Percentiles rank a stretch among this genome's conserved stretches.
phyloP scores from a whole-genome alignment of 2,888 invertebrate genomes.

The Tineola bisselliella region DNA sequence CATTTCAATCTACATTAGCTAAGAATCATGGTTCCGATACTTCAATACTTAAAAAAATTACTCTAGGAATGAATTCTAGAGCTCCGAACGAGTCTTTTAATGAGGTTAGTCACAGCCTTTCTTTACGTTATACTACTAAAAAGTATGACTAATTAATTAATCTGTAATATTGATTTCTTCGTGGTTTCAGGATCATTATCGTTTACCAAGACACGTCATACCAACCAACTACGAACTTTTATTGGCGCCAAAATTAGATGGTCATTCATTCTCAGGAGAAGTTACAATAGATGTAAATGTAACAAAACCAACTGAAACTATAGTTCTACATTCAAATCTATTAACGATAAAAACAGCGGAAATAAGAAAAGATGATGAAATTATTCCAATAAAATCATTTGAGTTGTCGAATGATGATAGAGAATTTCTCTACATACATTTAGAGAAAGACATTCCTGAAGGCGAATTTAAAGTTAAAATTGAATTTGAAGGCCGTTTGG shows the following conservation, averaged over 20 bases:
- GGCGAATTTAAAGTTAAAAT: slow-evolving; percentile 47
- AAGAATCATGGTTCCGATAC: neutral
- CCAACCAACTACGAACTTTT: slow-evolving; percentile 75
- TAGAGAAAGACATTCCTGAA: slow-evolving; percentile 30
- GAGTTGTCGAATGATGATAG: slow-evolving; percentile 28
- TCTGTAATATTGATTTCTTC: neutral
- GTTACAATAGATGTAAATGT: slow-evolving; percentile 59
- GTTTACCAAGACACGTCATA: slow-evolving; percentile 66
- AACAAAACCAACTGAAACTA: slow-evolving; percentile 39
- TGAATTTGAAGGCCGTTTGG: slow-evolving; percentile 60
- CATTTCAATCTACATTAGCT: slow-evolving; percentile 24
- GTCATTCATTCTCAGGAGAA: slow-evolving; percentile 66
- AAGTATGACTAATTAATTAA: too few species aligned
- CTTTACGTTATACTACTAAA: too few species aligned
- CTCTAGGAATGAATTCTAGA: neutral
- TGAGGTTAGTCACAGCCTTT: neutral
- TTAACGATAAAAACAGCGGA: slow-evolving; percentile 51
- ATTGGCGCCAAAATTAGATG: slow-evolving; percentile 71
- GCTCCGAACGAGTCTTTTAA: neutral
- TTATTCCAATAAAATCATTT: slow-evolving; percentile 21
- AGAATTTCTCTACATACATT: slow-evolving; percentile 44
- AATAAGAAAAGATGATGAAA: slow-evolving; percentile 23
- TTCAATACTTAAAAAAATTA: neutral
- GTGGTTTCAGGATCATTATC: slow-evolving; percentile 27
- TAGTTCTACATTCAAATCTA: slow-evolving; percentile 71